Evolutionary conservation across 2,888 invertebrate species (phyloP).

Genomic region (Eristalinus aeneus): DNA sequence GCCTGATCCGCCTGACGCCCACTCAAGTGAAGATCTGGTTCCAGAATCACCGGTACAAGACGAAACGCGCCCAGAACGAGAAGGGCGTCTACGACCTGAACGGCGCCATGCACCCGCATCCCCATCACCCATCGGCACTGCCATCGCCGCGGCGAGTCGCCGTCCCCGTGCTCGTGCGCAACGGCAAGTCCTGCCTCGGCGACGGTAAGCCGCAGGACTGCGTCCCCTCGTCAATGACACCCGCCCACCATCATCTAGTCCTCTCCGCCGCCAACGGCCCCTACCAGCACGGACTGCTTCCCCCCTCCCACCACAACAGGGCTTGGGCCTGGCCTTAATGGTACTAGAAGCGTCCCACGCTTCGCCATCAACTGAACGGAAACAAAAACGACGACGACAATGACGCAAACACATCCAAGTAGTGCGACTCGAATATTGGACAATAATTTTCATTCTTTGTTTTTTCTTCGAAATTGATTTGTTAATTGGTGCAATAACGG

Average conservation of each 20-base stretch:
- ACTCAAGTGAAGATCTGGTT: slow-evolving; percentile 99
- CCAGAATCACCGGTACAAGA: slow-evolving; percentile 99
- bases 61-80: slow-evolving; percentile 98
- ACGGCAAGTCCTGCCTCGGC: slow-evolving; percentile 94
- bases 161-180: slow-evolving; percentile 95
- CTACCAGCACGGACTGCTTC: slow-evolving; percentile 78
- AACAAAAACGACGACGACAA: slow-evolving; percentile 11
- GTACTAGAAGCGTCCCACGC: slow-evolving; percentile 73
- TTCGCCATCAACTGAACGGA: slow-evolving; percentile 12
- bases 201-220: slow-evolving; percentile 82
- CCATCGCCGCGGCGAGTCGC: slow-evolving; percentile 95
- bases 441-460: slow-evolving; percentile 72
- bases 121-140: slow-evolving; percentile 82
- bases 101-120: slow-evolving; percentile 75
- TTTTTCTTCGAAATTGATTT: slow-evolving; percentile 25
- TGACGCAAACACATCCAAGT: slow-evolving; percentile 25
- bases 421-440: slow-evolving; percentile 77
- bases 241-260: slow-evolving; percentile 80
- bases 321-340: slow-evolving; percentile 80
- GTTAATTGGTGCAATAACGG: slow-evolving; percentile 75
- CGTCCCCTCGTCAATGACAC: slow-evolving; percentile 76
- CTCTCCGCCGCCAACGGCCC: slow-evolving; percentile 80
- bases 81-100: slow-evolving; percentile 87
- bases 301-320: slow-evolving; percentile 75
- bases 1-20: slow-evolving; percentile 95